Conservation (phyloP, 1,140 invertebrate species). For the Sweltsa coloradensis region DNA sequence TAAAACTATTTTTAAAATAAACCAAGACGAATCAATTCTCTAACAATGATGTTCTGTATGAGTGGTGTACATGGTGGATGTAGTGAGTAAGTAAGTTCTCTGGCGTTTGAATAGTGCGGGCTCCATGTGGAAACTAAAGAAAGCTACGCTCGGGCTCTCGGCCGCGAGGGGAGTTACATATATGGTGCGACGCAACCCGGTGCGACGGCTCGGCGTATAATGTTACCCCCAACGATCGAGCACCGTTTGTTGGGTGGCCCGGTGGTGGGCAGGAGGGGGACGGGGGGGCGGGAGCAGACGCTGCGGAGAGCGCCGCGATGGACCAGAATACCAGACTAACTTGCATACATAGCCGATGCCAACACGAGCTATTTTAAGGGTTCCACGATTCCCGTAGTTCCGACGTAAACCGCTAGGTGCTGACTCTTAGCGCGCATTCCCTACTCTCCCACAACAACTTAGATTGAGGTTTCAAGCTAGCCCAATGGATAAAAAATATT, state of each 20-base stretch:
- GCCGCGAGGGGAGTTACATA: conserved; percentile 2
- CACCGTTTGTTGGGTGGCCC: background rate
- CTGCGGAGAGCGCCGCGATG: background rate
- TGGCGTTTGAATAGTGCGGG: no score
- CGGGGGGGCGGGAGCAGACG: background rate
- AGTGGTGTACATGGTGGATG: no score
- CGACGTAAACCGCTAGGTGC: conserved; percentile 1
- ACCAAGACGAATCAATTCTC: no score
- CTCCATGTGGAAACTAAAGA: no score
- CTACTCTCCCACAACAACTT: background rate
- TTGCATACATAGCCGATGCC: conserved; percentile 3
- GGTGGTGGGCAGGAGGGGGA: background rate
- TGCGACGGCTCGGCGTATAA: background rate
- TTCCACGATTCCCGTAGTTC: background rate
- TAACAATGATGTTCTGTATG: no score
- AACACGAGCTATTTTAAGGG: background rate
- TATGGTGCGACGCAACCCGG: background rate
- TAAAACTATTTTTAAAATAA: no score
- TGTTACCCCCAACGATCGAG: no score
- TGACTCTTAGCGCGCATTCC: background rate
- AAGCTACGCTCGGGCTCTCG: no score
- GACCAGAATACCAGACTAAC: background rate
- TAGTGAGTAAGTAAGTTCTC: no score
- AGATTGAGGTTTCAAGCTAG: background rate
- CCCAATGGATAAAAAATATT: background rate